Conservation (phyloP, 2,113 vertebrate genomes). For the Anhinga rufa region DNA sequence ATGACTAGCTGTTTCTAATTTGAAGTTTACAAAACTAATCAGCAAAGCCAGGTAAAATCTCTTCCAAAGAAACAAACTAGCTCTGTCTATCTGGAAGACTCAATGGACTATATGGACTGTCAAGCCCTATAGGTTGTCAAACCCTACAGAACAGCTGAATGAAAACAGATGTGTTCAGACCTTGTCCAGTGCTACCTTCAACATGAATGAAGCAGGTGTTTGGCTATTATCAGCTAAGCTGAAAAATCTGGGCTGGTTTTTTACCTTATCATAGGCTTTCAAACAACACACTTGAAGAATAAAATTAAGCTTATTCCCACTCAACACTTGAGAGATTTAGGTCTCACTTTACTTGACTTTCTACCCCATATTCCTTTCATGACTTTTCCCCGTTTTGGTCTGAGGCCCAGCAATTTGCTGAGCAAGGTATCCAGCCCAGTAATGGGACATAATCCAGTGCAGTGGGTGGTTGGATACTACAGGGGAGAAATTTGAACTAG, state of each 20-base stretch:
- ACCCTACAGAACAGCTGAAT: not conserved
- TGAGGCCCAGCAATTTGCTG: constrained; percentile 9
- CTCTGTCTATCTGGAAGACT: not conserved
- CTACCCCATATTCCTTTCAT: not conserved
- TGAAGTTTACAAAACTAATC: not conserved
- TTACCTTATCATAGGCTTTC: not conserved
- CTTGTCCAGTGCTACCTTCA: not conserved
- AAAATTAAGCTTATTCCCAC: not conserved
- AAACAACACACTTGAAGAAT: not conserved
- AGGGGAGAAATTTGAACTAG: not conserved
- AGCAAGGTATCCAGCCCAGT: not conserved
- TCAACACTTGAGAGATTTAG: not conserved
- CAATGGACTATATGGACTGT: not conserved
- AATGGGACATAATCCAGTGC: not conserved
- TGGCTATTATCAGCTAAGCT: not conserved
- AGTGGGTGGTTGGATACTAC: not conserved
- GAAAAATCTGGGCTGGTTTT: not conserved
- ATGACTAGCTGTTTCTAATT: not conserved
- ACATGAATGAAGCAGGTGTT: not conserved
- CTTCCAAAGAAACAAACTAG: not conserved
- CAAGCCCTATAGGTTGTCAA: constrained; percentile 22
- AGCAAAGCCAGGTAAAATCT: constrained; percentile 9
- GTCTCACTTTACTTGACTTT: not conserved
- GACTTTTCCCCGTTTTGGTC: not conserved
- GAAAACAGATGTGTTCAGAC: constrained; percentile 31